phyloP scores from a whole-genome alignment of 1,140 invertebrate species.

The Drosophila lini region DNA sequence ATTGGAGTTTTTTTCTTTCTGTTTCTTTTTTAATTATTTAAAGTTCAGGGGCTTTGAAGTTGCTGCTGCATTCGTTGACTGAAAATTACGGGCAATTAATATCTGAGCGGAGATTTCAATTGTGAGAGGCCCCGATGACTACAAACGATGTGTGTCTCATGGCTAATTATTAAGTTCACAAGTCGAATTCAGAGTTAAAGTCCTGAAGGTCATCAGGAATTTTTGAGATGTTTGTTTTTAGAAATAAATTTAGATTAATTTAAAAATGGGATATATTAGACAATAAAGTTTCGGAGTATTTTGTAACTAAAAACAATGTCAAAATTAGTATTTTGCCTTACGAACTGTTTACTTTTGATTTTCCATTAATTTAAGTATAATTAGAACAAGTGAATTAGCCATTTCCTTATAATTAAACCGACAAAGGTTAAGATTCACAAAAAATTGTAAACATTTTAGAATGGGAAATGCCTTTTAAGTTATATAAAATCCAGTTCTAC shows the following conservation, averaged over 20 bases:
- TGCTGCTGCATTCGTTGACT: conserved; percentile 18
- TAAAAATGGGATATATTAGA: not conserved
- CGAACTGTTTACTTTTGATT: not conserved
- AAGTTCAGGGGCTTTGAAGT: conserved; percentile 50
- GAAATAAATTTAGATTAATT: not conserved
- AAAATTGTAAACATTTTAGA: no score
- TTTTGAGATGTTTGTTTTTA: no score
- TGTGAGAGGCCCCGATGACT: conserved; percentile 7
- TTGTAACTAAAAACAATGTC: not conserved
- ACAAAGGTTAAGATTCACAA: no score
- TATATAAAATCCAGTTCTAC: not conserved
- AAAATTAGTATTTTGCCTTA: not conserved
- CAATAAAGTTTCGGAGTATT: not conserved
- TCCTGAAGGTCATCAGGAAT: not conserved
- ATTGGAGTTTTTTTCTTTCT: conserved; percentile 9
- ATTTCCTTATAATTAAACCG: not conserved
- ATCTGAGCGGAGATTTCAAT: conserved; percentile 23
- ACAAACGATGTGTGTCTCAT: conserved; percentile 24
- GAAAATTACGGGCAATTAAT: conserved; percentile 50
- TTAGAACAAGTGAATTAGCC: no score
- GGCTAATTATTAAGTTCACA: conserved; percentile 27
- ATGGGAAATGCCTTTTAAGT: no score
- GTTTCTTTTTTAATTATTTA: conserved; percentile 8
- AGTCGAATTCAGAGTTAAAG: not conserved
- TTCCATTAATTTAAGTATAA: not conserved